These are phyloP conservation scores for Bombus vancouverensis DNA, from an alignment of 1,140 invertebrate species.

Conservation along the genomic window DNA sequence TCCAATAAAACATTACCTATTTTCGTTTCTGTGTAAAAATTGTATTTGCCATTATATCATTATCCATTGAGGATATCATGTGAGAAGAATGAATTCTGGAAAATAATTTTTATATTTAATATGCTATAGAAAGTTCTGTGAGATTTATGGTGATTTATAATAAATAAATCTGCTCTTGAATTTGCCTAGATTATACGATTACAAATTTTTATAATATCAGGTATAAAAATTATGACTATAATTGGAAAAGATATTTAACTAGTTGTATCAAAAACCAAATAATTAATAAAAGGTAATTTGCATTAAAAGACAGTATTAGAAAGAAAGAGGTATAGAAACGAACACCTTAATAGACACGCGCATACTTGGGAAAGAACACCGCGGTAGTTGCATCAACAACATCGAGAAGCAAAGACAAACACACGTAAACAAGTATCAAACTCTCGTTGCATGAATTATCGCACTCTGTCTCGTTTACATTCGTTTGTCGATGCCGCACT, in stretches of 20 bases:
- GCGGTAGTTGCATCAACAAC: constrained; percentile 39
- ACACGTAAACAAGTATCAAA: constrained; percentile 69
- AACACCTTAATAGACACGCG: constrained; percentile 30
- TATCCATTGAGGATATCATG: no score
- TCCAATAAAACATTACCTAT: not conserved
- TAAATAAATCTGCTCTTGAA: not conserved
- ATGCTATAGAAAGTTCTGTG: not conserved
- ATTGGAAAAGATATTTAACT: no score
- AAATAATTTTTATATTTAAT: not conserved
- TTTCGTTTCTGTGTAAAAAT: not conserved
- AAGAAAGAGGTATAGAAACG: not conserved
- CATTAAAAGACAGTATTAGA: no score
- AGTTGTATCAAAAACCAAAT: not conserved
- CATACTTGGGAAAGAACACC: constrained; percentile 14
- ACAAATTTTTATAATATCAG: not conserved
- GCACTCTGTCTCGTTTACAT: constrained; percentile 67
- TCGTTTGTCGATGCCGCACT: constrained; percentile 60
- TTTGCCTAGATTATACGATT: not conserved
- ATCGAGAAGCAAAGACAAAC: constrained; percentile 56
- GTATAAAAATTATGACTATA: no score
- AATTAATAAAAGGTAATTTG: not conserved
- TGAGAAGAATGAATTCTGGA: no score
- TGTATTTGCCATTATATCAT: no score
- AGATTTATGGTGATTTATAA: not conserved
- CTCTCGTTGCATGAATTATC: constrained; percentile 69